Base-by-base conservation (phyloP, 2,888 invertebrate species). In the Pseudococcus longispinus region DNA sequence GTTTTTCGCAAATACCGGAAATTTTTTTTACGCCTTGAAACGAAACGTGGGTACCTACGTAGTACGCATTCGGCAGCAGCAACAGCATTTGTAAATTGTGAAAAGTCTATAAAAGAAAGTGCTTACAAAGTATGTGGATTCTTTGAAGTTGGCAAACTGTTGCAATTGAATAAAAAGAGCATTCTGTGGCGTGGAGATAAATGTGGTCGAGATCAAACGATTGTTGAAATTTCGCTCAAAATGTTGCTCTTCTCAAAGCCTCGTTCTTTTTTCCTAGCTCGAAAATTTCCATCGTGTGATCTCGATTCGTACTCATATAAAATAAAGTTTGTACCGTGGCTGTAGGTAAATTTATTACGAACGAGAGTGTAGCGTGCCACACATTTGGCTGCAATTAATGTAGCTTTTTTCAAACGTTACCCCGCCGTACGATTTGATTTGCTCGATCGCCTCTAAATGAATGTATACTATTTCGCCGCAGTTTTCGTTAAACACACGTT, bases 191-290 rank as follows among this genome's bases (percentile, higher is more conserved):
- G 23, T 20, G 60, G 60, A 60, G 60, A 60, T 60, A 23, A 60
- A 60, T 60, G 60, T 60, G 60, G 60, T 60, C 60, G 60, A 60
- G 60, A 60, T 60, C 60, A 60, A 60, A 60, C 51, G 60, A 60
- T 60, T 23, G 60, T 60, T 60, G 60, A 60, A 60, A 60, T 60
- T 60, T 60, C 23, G 23, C 60, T 23, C 23, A 23, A 60, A 60
- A 20, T 20, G 20, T 15, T 20, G 9, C 20, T 23, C 9, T 60
- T 46, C 51, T n/a, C 46, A 46, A 46, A 46, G 46, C 46, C 20
- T 23, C 0, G 23, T 8, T 6, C 11, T 23, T 60, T 60, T 60
- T 60, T 9, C 44, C 8, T 13, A 55, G 55, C 20, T 55, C n/a
- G 60, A 23, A 60, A 60, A 60, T 60, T 60, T 60, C 20, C 60